These are phyloP conservation scores for Paraescarpia echinospica DNA, from an alignment of 1,140 invertebrate species.

Conservation along the genomic window DNA sequence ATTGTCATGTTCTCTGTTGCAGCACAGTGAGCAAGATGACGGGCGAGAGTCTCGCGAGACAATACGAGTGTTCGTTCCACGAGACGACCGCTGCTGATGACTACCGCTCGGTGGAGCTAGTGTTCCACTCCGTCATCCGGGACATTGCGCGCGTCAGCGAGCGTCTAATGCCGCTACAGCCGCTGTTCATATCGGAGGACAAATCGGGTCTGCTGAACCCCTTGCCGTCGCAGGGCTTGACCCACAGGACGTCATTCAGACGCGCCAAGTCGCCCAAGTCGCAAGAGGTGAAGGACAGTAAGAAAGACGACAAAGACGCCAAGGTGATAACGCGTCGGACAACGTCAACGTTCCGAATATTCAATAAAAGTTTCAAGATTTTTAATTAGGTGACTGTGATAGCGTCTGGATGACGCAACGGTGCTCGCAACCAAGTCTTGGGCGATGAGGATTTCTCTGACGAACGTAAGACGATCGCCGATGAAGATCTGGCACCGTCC, in stretches of 20 bases:
- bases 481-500: neutral
- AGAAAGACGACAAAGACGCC: conserved; percentile 5
- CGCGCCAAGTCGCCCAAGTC: conserved; percentile 15
- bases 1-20: conserved; percentile 25
- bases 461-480: neutral
- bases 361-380: conserved; percentile 23
- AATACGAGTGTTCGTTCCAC: conserved; percentile 53
- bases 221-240: neutral
- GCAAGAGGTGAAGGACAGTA: neutral
- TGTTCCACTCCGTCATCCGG: conserved; percentile 52
- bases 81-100: conserved; percentile 58
- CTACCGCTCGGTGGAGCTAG: conserved; percentile 50
- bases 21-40: conserved; percentile 56
- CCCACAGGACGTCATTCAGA: neutral
- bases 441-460: neutral
- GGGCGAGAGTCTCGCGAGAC: conserved; percentile 45
- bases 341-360: conserved; percentile 9
- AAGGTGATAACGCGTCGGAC: neutral
- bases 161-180: conserved; percentile 39
- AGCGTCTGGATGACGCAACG: neutral
- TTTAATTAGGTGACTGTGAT: conserved; percentile 17
- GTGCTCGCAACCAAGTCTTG: neutral
- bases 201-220: conserved; percentile 8
- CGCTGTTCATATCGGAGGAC: conserved; percentile 51
- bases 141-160: conserved; percentile 51